phyloP scores from a whole-genome alignment of 2,797 vertebrate genomes.

The Girardinus metallicus region DNA sequence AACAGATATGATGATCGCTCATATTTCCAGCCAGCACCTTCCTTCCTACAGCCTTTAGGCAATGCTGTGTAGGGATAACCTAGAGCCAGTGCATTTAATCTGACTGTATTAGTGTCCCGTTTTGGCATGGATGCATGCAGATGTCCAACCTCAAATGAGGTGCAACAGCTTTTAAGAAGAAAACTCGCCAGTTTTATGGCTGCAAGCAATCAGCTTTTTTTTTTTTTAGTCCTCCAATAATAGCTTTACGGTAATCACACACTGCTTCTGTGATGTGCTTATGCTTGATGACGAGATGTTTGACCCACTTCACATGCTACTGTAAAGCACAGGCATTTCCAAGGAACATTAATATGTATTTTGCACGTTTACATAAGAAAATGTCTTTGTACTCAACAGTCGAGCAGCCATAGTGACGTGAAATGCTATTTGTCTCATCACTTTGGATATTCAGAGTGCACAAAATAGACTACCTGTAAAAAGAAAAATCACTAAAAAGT shows the following conservation, averaged over 20 bases:
- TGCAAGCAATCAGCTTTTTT: conserved; percentile 58
- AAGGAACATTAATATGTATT: conserved; percentile 16
- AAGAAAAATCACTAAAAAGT: conserved; percentile 11
- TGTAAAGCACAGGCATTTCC: conserved; percentile 53
- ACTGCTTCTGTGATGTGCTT: conserved; percentile 64
- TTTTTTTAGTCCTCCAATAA: conserved; percentile 62
- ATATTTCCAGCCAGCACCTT: conserved; percentile 24
- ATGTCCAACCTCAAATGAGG: conserved; percentile 43
- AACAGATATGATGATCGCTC: conserved; percentile 14
- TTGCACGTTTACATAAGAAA: conserved; percentile 65
- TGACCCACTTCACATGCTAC: conserved; percentile 31
- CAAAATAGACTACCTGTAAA: conserved; percentile 13
- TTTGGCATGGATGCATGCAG: conserved; percentile 68
- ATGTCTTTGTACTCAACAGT: conserved; percentile 50
- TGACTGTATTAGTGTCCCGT: conserved; percentile 66
- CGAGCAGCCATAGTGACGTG: conserved; percentile 45
- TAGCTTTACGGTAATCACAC: conserved; percentile 62
- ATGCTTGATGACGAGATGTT: conserved; percentile 38
- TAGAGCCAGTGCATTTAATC: conserved; percentile 52
- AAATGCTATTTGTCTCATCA: conserved; percentile 50
- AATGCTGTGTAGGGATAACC: conserved; percentile 67
- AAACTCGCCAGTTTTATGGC: conserved; percentile 43
- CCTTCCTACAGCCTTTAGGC: conserved; percentile 29
- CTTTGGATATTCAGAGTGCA: conserved; percentile 39
- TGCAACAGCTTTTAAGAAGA: conserved; percentile 5